Conservation (phyloP, 2,797 vertebrate genomes). For the Hozukius guyotensis region DNA sequence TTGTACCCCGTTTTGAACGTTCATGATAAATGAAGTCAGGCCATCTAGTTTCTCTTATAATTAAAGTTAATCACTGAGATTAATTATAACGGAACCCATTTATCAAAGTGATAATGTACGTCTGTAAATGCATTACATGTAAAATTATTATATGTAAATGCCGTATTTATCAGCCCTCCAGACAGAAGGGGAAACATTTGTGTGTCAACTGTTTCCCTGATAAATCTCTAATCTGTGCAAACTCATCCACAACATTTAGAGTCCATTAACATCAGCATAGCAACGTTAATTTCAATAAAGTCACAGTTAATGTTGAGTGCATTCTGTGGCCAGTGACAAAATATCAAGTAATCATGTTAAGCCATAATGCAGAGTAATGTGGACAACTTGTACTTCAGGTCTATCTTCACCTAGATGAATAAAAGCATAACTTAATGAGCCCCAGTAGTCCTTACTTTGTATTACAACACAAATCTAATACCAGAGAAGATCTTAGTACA, state of each 20-base stretch:
- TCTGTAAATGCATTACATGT: conserved; percentile 22
- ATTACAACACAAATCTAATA: background rate
- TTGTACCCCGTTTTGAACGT: conserved; percentile 11
- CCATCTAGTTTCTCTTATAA: conserved; percentile 31
- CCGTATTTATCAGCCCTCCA: conserved; percentile 40
- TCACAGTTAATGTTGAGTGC: conserved; percentile 2
- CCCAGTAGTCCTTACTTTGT: background rate
- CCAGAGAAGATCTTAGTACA: background rate
- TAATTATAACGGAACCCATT: conserved; percentile 32
- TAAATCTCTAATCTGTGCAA: conserved; percentile 36
- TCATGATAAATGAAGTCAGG: conserved; percentile 32
- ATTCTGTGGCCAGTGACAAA: conserved; percentile 8
- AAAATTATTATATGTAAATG: conserved; percentile 45
- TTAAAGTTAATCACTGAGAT: conserved; percentile 45
- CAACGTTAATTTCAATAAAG: conserved; percentile 21
- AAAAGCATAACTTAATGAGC: background rate
- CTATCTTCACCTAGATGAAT: background rate
- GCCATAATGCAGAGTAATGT: background rate
- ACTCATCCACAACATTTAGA: conserved; percentile 5
- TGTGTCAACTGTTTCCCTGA: conserved; percentile 20
- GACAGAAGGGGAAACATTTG: conserved; percentile 36
- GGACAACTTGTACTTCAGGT: background rate
- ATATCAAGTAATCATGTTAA: conserved; percentile 1
- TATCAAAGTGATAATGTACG: conserved; percentile 23
- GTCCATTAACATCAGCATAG: conserved; percentile 28